Base-by-base conservation (phyloP, 1,140 invertebrate species). In the Globodera rostochiensis region DNA sequence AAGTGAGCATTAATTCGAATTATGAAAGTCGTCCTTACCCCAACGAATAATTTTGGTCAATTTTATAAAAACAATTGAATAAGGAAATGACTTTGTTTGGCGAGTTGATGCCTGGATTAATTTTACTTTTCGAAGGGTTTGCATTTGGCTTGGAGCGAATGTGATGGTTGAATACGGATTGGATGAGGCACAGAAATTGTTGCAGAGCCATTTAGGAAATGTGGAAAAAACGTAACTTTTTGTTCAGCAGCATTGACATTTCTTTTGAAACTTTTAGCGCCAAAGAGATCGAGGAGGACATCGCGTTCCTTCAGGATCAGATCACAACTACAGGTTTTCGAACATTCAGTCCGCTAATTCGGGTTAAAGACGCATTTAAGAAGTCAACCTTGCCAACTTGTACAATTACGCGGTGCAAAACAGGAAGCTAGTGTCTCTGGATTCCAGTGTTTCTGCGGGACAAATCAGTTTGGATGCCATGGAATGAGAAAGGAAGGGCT, bases 101-200 rank as follows among this genome's bases (percentile, higher is more conserved):
- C 36, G 36, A 36, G 25, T 36, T 36, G 36, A 36, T 36, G 36
- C 1, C 36, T 36, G 36, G 60, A 49, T 4, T 57, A 45, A 74
- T 25, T 25, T 74, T 74, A 6, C 21, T 36, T 74, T 74, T 49
- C 60, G 50, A 8, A 78, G 93, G 90, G 96, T 99, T 19, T 96
- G 94, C 88, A 92, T 99, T n/a, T 99, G 97, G 96, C 91, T 99
- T 78, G 97, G 97, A 47, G 97, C 97, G 45, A 98, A 97, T 92
- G 95, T 98, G 0, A 99, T 99, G 97, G 92, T 98, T 85, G 97
- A 98, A 91, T 99, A 98, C 92, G 93, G 93, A 13, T 91, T 98
- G 81, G 94, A 96, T 83, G 96, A 98, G 92, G 97, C 96, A 50
- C 93, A 95, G 90, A 92, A 93, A 80, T 91, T 98, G 57, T 91